Evolutionary conservation across 2,888 invertebrate species (phyloP).

Genomic region (Brenthis daphne): DNA sequence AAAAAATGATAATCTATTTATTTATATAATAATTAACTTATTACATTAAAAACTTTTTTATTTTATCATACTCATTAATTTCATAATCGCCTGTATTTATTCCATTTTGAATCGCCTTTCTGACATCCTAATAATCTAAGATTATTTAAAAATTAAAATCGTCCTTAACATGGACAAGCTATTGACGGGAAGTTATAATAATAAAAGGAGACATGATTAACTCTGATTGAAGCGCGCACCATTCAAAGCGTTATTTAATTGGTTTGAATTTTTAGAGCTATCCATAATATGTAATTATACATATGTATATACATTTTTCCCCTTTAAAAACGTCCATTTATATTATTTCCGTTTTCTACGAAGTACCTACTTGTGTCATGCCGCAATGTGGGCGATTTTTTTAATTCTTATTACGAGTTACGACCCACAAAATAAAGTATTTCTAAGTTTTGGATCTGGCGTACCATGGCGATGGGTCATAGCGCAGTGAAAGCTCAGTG

Average conservation of each 20-base stretch:
- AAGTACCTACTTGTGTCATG: not conserved
- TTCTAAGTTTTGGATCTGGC: no score
- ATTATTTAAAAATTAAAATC: not conserved
- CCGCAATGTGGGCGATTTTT: not conserved
- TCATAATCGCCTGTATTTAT: no score
- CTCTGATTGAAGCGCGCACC: constrained; percentile 25
- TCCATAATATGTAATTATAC: no score
- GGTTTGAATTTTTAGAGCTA: not conserved
- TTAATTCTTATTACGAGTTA: no score
- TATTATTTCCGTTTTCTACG: not conserved
- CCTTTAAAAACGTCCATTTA: not conserved
- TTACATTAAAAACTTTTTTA: no score
- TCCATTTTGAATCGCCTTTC: no score
- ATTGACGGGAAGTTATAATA: constrained; percentile 34
- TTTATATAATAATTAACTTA: no score
- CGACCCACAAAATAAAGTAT: no score
- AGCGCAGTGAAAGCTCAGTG: no score
- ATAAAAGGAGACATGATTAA: constrained; percentile 27
- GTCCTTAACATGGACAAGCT: constrained; percentile 16
- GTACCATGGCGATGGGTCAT: no score
- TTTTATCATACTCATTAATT: no score
- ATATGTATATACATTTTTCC: constrained; percentile 11
- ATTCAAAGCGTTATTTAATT: constrained; percentile 24
- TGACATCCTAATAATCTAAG: not conserved
- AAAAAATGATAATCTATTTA: no score